These are phyloP conservation scores for Crocidura indochinensis DNA, from an alignment of 2,797 vertebrate species.

Conservation along the genomic window DNA sequence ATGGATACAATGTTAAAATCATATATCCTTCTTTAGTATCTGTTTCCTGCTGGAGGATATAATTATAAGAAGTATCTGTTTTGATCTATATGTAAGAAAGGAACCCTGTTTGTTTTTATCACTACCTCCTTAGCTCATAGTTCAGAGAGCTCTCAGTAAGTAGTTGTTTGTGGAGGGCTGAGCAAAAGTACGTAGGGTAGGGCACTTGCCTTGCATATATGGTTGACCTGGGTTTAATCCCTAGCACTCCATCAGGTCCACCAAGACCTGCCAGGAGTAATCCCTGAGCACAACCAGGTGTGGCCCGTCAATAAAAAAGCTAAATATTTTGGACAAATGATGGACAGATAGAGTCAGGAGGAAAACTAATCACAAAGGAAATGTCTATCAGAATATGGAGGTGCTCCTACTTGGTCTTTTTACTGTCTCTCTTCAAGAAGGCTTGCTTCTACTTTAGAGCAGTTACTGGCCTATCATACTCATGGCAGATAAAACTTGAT, in stretches of 20 bases:
- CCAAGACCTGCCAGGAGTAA: no score
- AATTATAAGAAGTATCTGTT: neutral
- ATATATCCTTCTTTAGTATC: neutral
- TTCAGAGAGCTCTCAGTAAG: slow-evolving; percentile 12
- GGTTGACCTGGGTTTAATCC: no score
- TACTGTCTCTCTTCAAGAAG: neutral
- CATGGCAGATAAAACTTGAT: neutral
- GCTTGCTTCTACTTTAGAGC: neutral
- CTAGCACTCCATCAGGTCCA: no score
- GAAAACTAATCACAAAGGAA: slow-evolving; percentile 9
- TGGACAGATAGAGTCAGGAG: neutral
- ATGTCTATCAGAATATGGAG: neutral
- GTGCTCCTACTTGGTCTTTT: neutral
- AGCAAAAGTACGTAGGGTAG: no score
- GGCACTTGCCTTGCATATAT: no score
- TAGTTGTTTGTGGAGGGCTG: neutral
- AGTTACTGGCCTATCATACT: neutral
- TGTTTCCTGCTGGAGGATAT: neutral
- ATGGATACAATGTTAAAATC: neutral
- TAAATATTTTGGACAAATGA: no score
- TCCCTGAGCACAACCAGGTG: no score
- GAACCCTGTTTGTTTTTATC: neutral
- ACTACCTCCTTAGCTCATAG: neutral
- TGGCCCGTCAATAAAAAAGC: no score
- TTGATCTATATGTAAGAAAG: neutral